Conservation (phyloP, 2,797 vertebrate genomes). For the Cynopterus sphinx region DNA sequence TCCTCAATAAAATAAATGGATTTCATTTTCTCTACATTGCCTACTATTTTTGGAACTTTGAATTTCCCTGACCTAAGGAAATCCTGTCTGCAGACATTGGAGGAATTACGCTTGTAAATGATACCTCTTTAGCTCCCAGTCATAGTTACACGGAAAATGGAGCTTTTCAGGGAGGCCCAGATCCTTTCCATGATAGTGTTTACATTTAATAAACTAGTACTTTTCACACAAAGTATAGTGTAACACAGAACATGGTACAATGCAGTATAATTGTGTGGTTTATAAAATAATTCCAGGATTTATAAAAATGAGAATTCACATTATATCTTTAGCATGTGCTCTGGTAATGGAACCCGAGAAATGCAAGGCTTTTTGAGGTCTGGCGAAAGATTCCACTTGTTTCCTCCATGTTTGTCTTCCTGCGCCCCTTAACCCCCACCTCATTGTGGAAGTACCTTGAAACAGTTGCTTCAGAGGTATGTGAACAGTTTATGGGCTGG, state of each 20-base stretch:
- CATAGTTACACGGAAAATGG: neutral
- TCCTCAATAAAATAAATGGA: neutral
- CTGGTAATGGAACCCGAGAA: neutral
- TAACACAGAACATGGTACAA: neutral
- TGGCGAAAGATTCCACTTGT: neutral
- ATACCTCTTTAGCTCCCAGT: neutral
- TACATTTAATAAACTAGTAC: neutral
- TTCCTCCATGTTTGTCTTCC: neutral
- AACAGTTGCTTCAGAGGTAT: neutral
- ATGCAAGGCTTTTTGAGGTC: neutral
- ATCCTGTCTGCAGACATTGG: neutral
- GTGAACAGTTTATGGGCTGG: neutral
- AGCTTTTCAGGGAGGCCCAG: neutral
- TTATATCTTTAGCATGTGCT: neutral
- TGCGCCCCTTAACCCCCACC: accelerated
- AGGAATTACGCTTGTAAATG: neutral
- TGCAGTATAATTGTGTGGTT: neutral
- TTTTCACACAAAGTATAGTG: neutral
- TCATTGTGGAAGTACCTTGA: neutral
- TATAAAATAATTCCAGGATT: neutral
- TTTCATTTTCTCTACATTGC: neutral
- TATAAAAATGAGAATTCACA: neutral
- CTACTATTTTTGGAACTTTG: neutral
- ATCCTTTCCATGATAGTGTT: neutral
- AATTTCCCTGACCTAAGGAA: neutral